These are phyloP conservation scores for Dolichallabes microphthalmus DNA, from an alignment of 2,113 vertebrate genomes.

Conservation along the genomic window DNA sequence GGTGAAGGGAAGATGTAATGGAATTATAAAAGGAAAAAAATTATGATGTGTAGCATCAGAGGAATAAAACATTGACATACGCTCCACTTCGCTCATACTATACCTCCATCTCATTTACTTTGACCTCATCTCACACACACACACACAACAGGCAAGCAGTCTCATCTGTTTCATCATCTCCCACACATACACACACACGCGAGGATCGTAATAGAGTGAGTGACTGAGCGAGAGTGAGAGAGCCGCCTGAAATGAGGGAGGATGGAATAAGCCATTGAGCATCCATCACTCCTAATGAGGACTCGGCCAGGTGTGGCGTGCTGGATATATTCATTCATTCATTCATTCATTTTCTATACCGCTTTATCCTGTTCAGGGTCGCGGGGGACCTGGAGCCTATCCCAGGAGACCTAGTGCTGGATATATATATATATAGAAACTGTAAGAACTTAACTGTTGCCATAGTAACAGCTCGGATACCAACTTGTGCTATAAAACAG, in stretches of 20 bases:
- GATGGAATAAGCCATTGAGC: neutral
- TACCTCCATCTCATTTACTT: neutral
- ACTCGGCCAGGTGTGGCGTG: neutral
- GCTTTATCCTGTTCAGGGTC: too few relatives aligned
- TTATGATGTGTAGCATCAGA: neutral
- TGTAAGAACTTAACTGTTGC: neutral
- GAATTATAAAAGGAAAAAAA: neutral
- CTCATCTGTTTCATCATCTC: neutral
- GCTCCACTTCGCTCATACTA: neutral
- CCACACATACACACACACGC: neutral
- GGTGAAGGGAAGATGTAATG: neutral
- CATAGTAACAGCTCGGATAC: neutral
- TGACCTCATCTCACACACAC: neutral
- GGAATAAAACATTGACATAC: neutral
- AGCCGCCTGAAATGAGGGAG: neutral
- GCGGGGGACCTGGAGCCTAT: too few relatives aligned
- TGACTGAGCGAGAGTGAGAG: neutral
- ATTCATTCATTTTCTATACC: too few relatives aligned
- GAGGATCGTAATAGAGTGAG: neutral
- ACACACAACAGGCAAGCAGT: too few relatives aligned
- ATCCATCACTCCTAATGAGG: conserved; percentile 14
- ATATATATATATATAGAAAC: too few relatives aligned
- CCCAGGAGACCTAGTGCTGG: too few relatives aligned
- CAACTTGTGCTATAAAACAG: too few relatives aligned
- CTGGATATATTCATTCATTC: too few relatives aligned